Evolutionary conservation across 2,113 vertebrate species (phyloP).

Genomic region (Colistium nudipinnis): DNA sequence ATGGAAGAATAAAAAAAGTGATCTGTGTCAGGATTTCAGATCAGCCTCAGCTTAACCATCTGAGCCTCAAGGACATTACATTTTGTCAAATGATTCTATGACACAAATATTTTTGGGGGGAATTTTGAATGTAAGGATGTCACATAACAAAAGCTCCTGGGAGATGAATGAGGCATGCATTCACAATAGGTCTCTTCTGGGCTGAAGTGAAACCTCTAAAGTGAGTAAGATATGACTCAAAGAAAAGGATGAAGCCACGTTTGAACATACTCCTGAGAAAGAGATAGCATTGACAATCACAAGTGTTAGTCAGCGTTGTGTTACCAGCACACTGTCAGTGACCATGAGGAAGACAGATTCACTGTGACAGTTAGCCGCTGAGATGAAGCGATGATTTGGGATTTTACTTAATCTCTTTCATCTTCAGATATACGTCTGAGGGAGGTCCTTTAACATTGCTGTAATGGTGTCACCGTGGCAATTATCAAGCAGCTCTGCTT

Average conservation of each 20-base stretch:
- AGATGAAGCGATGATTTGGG: conserved; percentile 51
- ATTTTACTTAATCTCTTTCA: conserved; percentile 60
- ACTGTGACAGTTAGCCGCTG: conserved; percentile 25
- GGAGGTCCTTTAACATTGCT: conserved; percentile 70
- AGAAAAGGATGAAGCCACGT: conserved; percentile 32
- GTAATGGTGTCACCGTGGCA: conserved; percentile 79
- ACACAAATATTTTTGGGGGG: background rate
- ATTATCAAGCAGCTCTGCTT: conserved; percentile 68
- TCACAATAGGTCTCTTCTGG: conserved; percentile 29
- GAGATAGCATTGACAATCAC: conserved; percentile 6
- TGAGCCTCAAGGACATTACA: conserved; percentile 43
- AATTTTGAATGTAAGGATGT: conserved; percentile 35
- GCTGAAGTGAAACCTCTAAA: conserved; percentile 23
- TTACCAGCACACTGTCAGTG: conserved; percentile 6
- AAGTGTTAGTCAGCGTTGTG: conserved; percentile 21
- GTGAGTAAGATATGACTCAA: conserved; percentile 46
- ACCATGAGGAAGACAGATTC: conserved; percentile 11
- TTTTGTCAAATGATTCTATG: conserved; percentile 40
- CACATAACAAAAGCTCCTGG: conserved; percentile 33
- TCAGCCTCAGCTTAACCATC: conserved; percentile 8
- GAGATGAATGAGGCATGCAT: conserved; percentile 11
- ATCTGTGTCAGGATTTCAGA: conserved; percentile 26
- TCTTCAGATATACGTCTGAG: conserved; percentile 71
- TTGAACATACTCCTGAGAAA: conserved; percentile 18
- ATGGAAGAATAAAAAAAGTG: background rate